A percentile compares a stretch with the other conserved stretches of the same genome.
These are phyloP conservation scores for Liasis olivaceus DNA, from an alignment of 2,797 vertebrate genomes.

Conservation along the genomic window DNA sequence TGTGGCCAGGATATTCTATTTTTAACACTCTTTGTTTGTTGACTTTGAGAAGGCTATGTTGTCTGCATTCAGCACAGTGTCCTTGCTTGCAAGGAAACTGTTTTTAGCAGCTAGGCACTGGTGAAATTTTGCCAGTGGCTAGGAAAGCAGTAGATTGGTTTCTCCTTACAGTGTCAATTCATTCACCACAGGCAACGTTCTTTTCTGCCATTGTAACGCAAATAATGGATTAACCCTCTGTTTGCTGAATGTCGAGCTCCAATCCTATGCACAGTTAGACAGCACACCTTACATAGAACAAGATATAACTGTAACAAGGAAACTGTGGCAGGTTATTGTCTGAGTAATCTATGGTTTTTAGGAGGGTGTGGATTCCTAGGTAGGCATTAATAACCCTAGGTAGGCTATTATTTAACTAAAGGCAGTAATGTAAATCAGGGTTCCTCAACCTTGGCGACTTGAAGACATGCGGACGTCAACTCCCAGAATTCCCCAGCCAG, in stretches of 20 bases:
- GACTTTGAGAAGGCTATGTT: neutral
- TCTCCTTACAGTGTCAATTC: conserved; percentile 14
- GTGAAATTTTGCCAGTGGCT: conserved; percentile 27
- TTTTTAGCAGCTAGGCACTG: conserved; percentile 4
- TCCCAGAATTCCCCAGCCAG: too few relatives aligned
- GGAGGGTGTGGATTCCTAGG: neutral
- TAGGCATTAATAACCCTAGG: too few relatives aligned
- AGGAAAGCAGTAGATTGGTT: conserved; percentile 9
- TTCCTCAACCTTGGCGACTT: too few relatives aligned
- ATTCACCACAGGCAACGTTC: conserved; percentile 16
- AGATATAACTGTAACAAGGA: neutral
- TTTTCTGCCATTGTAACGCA: neutral
- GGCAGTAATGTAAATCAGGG: neutral
- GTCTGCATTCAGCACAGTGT: neutral
- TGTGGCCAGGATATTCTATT: neutral
- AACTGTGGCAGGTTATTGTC: neutral
- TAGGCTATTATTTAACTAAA: neutral
- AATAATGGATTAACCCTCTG: neutral
- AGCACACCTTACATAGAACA: neutral
- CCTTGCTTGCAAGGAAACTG: conserved; percentile 16
- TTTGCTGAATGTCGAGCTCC: neutral
- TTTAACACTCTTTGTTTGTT: neutral
- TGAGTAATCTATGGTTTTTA: neutral
- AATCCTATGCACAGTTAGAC: neutral
- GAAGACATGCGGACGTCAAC: too few relatives aligned